Conservation (phyloP, 2,113 vertebrate species). For the Phocoena sinus region DNA sequence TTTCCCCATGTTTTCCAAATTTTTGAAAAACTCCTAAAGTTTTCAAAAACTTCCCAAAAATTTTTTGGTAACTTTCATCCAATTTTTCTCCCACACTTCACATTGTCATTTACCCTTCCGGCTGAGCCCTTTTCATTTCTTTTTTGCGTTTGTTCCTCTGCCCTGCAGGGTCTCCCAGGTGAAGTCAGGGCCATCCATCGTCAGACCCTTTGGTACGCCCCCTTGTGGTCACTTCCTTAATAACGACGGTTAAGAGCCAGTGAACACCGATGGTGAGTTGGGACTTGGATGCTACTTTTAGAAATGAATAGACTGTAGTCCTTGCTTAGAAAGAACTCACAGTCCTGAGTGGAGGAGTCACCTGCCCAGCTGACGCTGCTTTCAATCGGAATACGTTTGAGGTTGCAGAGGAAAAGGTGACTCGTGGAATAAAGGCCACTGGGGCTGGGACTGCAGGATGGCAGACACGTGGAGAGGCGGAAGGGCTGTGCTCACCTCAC, state of each 20-base stretch:
- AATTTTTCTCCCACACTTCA: not conserved
- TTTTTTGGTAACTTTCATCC: not conserved
- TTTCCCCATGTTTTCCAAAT: not conserved
- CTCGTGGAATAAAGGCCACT: fast-evolving
- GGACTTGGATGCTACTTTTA: not conserved
- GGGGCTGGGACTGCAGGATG: not conserved
- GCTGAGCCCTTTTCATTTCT: not conserved
- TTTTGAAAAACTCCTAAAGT: not conserved
- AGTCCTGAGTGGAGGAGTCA: not conserved
- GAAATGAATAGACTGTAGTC: not conserved
- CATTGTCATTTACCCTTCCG: not conserved
- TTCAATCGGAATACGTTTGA: not conserved
- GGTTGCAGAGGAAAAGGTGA: not conserved
- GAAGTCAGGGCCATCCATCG: fast-evolving
- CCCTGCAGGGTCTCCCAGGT: not conserved
- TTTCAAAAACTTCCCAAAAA: not conserved
- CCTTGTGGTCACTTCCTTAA: slow-evolving; percentile 48
- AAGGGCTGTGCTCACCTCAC: not conserved
- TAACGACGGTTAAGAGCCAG: not conserved
- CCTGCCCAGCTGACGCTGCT: not conserved
- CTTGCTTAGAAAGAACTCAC: not conserved
- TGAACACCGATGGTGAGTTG: not conserved
- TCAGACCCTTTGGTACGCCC: not conserved
- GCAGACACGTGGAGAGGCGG: not conserved
- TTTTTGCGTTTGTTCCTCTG: not conserved